These are phyloP conservation scores for Drosophila lutescens DNA, from an alignment of 2,888 invertebrate species.

Conservation along the genomic window DNA sequence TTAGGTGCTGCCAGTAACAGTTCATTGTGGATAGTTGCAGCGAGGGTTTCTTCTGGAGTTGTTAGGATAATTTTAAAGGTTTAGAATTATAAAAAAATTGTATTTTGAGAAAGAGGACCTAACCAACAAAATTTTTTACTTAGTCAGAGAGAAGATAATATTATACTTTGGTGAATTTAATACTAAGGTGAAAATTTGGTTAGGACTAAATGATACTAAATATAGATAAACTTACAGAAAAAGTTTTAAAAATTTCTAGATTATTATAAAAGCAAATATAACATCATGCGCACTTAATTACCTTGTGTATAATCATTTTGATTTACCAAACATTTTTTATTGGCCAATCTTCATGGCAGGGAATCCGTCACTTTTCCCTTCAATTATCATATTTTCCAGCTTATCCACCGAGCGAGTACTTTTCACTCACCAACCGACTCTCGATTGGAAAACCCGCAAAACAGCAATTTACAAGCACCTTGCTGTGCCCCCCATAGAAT, in stretches of 20 bases:
- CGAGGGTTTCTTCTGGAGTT: slow-evolving; percentile 18
- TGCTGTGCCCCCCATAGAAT: background rate
- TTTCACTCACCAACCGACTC: slow-evolving; percentile 27
- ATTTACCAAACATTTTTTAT: slow-evolving; percentile 8
- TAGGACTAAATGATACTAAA: no score
- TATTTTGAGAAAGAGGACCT: background rate
- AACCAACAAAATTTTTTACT: no score
- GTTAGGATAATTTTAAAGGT: no score
- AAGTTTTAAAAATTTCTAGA: no score
- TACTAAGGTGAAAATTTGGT: no score
- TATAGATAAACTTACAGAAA: no score
- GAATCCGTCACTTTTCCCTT: background rate
- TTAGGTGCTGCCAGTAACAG: slow-evolving; percentile 32
- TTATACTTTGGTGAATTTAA: no score
- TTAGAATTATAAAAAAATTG: background rate
- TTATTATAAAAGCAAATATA: background rate
- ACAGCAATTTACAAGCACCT: slow-evolving; percentile 44
- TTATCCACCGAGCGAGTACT: slow-evolving; percentile 13
- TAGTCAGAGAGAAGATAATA: no score
- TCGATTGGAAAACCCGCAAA: slow-evolving; percentile 36
- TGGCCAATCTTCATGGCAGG: slow-evolving; percentile 5
- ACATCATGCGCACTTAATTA: background rate
- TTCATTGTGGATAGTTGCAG: slow-evolving; percentile 30
- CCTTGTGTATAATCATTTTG: background rate
- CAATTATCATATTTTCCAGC: slow-evolving; percentile 30